Evolutionary conservation across 2,797 vertebrate genomes (phyloP).

Genomic region (Bradypus variegatus): DNA sequence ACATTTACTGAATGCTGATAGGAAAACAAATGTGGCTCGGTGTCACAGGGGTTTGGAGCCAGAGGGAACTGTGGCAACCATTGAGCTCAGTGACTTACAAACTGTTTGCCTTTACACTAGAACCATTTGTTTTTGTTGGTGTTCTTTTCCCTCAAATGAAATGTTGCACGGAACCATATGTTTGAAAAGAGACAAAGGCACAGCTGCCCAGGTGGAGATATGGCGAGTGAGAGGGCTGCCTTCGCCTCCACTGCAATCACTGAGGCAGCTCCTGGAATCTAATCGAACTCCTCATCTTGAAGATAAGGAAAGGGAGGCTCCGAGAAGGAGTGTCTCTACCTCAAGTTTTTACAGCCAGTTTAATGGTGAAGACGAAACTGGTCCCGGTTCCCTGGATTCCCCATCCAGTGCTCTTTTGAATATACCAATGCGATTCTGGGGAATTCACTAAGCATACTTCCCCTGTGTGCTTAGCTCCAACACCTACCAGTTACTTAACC

Average conservation of each 20-base stretch:
- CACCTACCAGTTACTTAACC: accelerated
- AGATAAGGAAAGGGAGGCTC: background rate
- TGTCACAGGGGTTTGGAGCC: background rate
- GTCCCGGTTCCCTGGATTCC: no score
- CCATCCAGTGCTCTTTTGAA: background rate
- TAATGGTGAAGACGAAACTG: accelerated
- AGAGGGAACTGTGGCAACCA: accelerated
- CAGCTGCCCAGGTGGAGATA: accelerated
- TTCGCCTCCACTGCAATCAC: background rate
- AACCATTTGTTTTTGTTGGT: accelerated
- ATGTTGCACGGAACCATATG: accelerated
- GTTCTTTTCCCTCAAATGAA: background rate
- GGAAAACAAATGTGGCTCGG: accelerated
- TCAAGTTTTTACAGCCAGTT: background rate
- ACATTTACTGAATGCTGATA: no score
- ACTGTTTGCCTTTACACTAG: background rate
- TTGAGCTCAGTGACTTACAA: accelerated
- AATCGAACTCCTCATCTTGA: background rate
- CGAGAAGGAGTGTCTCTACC: no score
- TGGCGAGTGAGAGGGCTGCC: background rate
- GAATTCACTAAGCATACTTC: accelerated
- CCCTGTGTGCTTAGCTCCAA: background rate
- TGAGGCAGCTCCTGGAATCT: background rate
- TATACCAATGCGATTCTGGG: accelerated
- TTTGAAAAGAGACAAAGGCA: background rate